Conservation (phyloP, 2,113 vertebrate genomes). For the Colossoma macropomum region DNA sequence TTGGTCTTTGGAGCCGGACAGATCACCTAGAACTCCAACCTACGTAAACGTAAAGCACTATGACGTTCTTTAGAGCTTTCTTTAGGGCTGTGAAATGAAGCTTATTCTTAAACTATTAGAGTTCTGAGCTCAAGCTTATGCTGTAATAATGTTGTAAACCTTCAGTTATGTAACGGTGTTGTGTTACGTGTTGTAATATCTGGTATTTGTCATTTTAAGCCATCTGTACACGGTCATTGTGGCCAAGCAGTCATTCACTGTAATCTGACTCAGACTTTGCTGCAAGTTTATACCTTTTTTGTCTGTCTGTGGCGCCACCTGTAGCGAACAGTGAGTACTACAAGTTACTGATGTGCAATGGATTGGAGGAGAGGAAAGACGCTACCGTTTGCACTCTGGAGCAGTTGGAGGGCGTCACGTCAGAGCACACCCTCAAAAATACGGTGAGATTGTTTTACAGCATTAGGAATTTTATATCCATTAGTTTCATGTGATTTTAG, state of each 20-base stretch:
- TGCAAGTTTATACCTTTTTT: slow-evolving; percentile 44
- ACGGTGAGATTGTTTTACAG: slow-evolving; percentile 74
- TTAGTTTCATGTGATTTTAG: neutral
- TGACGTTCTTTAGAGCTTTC: neutral
- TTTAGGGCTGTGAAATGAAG: neutral
- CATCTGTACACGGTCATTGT: neutral
- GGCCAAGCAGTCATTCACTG: neutral
- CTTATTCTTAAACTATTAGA: neutral
- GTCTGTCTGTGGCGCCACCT: slow-evolving; percentile 49
- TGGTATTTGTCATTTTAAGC: neutral
- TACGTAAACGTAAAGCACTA: neutral
- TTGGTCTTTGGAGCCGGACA: no score
- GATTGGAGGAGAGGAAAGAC: slow-evolving; percentile 72
- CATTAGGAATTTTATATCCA: neutral
- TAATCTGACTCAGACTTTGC: neutral
- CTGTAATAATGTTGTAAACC: slow-evolving; percentile 3
- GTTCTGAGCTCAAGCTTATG: neutral
- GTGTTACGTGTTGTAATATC: neutral
- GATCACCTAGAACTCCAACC: neutral
- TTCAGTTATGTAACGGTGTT: neutral
- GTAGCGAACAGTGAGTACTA: slow-evolving; percentile 88
- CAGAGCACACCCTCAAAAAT: slow-evolving; percentile 88
- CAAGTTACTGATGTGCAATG: slow-evolving; percentile 80
- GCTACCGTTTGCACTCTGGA: slow-evolving; percentile 76
- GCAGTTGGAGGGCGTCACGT: slow-evolving; percentile 82